Conservation (phyloP, 2,113 vertebrate species). For the Rhinolophus sinicus region DNA sequence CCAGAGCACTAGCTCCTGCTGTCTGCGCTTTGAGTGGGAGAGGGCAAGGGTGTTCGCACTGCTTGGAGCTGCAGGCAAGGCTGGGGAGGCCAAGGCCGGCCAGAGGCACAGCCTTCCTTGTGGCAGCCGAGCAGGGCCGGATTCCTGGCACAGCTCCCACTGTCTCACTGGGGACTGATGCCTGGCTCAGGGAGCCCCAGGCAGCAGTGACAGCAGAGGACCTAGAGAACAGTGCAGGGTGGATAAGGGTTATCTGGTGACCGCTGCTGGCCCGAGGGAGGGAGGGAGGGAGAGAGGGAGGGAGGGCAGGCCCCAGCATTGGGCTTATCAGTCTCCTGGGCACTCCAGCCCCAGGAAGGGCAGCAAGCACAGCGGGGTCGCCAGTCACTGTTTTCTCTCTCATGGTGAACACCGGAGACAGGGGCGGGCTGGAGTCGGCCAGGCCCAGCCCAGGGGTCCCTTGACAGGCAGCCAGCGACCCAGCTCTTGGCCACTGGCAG, state of each 20-base stretch:
- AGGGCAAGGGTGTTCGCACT: neutral
- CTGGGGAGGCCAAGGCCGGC: neutral
- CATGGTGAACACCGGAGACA: neutral
- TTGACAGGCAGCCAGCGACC: neutral
- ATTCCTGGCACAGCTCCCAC: neutral
- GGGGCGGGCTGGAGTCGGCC: neutral
- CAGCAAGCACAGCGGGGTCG: rapidly evolving
- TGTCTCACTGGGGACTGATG: neutral
- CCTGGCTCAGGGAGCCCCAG: neutral
- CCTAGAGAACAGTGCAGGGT: neutral
- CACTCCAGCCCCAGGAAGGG: neutral
- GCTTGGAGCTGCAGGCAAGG: neutral
- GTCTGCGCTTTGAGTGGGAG: neutral
- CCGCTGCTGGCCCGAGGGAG: neutral
- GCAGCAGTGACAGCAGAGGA: neutral
- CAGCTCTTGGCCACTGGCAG: neutral
- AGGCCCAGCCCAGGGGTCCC: neutral
- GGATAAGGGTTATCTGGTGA: slow-evolving; percentile 53
- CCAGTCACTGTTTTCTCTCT: neutral
- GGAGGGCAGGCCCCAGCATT: neutral
- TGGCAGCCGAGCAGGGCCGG: neutral
- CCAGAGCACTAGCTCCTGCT: neutral
- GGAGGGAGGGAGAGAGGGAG: neutral
- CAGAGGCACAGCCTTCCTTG: too few species aligned
- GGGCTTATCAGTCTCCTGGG: neutral